phyloP scores from a whole-genome alignment of 2,797 vertebrate genomes.

The Dromococcyx pavoninus region DNA sequence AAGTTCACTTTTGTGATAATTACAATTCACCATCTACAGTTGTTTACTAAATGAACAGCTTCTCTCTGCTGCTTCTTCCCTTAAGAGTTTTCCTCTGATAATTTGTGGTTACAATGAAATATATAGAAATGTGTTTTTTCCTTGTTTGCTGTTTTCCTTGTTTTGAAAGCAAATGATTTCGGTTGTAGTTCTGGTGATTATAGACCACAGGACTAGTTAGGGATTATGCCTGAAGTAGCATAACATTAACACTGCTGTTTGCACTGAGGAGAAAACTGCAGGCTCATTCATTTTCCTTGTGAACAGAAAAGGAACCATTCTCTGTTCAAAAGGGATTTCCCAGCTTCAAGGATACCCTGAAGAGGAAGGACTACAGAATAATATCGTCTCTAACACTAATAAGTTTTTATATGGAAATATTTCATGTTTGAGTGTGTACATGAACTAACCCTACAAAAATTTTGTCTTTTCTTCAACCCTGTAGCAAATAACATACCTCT shows the following conservation, averaged over 20 bases:
- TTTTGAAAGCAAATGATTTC: background rate
- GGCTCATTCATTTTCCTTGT: background rate
- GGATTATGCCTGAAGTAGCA: background rate
- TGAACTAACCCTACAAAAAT: background rate
- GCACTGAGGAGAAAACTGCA: background rate
- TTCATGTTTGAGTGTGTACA: background rate
- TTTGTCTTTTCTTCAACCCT: background rate
- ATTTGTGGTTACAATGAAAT: constrained; percentile 55
- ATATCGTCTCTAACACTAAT: background rate
- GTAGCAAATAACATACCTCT: background rate
- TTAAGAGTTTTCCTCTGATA: constrained; percentile 52
- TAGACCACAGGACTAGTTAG: background rate
- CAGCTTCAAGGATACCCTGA: background rate
- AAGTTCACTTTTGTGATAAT: constrained; percentile 78
- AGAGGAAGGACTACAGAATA: background rate
- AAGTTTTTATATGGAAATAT: background rate
- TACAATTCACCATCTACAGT: constrained; percentile 60
- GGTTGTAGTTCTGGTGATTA: background rate
- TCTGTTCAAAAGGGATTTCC: background rate
- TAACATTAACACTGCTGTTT: background rate
- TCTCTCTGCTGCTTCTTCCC: constrained; percentile 65
- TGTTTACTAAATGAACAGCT: constrained; percentile 72
- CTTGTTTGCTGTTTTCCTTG: background rate
- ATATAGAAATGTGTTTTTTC: background rate
- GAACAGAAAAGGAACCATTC: background rate